A percentile compares a stretch with the other conserved stretches of the same genome.
Evolutionary conservation across 1,140 invertebrate species (phyloP).

Genomic region (Bathynomus jamesi): DNA sequence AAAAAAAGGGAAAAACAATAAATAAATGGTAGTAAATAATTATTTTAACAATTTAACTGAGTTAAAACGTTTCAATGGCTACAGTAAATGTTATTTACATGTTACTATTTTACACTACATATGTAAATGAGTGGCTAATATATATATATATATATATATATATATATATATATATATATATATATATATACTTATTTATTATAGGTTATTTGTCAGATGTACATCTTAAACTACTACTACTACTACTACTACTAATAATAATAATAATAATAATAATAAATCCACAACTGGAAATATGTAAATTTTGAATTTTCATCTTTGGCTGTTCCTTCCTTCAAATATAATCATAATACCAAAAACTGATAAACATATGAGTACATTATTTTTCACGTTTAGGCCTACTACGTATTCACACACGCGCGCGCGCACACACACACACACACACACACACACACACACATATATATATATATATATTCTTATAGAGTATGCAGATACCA

Average conservation of each 20-base stretch:
- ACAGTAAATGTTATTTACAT: no score
- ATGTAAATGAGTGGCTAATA: not conserved
- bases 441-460: not conserved
- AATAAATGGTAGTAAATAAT: no score
- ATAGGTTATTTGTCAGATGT: no score
- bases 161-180: slow-evolving; percentile 15
- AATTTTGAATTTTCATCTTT: not conserved
- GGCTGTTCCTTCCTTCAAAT: not conserved
- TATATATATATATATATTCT: not conserved
- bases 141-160: slow-evolving; percentile 10
- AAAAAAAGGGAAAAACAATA: no score
- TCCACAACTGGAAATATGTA: slow-evolving; percentile 4
- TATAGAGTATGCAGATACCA: not conserved
- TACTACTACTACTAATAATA: no score
- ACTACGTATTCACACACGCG: not conserved
- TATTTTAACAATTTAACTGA: no score
- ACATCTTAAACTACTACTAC: no score
- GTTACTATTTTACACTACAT: not conserved
- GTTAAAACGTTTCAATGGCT: no score
- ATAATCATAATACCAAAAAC: not conserved
- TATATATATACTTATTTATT: slow-evolving; percentile 17
- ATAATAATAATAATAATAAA: no score
- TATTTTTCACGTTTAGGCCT: not conserved
- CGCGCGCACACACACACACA: not conserved
- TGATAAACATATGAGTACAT: no score